phyloP scores from a whole-genome alignment of 2,888 invertebrate species.

The Tethea ocularis region DNA sequence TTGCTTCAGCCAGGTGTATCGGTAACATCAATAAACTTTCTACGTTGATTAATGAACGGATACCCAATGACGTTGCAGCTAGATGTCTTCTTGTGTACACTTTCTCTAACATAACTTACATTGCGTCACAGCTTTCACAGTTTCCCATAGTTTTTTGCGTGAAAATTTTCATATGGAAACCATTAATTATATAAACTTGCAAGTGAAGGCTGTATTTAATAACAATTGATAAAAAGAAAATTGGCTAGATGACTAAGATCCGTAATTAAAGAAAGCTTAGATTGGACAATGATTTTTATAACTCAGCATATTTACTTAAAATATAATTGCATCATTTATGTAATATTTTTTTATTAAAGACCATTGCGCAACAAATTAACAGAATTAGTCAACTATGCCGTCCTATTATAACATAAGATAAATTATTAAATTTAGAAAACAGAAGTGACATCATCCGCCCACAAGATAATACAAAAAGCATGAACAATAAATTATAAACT shows the following conservation, averaged over 20 bases:
- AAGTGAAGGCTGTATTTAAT: neutral
- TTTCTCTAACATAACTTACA: constrained; percentile 61
- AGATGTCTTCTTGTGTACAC: constrained; percentile 47
- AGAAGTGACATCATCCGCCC: neutral
- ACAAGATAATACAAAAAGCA: neutral
- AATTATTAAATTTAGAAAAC: neutral
- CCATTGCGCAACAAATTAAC: neutral
- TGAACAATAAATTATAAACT: too few relatives aligned
- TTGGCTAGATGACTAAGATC: neutral
- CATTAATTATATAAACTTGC: neutral
- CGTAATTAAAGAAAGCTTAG: neutral
- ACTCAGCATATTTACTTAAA: too few relatives aligned
- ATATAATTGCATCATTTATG: too few relatives aligned
- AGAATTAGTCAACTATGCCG: neutral
- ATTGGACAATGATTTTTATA: too few relatives aligned
- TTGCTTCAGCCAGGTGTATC: constrained; percentile 21
- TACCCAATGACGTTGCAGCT: constrained; percentile 55
- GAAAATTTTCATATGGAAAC: neutral
- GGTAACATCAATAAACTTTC: constrained; percentile 66
- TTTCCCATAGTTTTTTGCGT: constrained; percentile 31
- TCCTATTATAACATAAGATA: neutral
- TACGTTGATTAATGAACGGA: constrained; percentile 65
- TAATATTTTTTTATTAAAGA: neutral
- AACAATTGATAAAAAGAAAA: neutral
- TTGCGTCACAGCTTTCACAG: constrained; percentile 60